A percentile compares a stretch with the other conserved stretches of the same genome.
Conservation (phyloP, 1,140 invertebrate genomes). For the Frieseomelitta varia region DNA sequence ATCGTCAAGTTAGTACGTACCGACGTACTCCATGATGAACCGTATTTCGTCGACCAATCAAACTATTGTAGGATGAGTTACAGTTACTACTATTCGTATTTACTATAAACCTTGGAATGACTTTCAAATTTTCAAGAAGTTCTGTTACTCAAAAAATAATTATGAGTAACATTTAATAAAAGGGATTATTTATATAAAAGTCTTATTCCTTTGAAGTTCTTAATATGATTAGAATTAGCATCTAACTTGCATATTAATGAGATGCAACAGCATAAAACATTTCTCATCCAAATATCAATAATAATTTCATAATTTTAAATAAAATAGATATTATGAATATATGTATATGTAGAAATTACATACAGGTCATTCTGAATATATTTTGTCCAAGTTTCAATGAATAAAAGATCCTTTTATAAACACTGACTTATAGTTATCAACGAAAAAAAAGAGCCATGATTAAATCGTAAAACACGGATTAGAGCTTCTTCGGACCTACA, state of each 20-base stretch:
- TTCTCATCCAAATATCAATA: neutral
- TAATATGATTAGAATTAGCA: neutral
- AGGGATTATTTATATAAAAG: neutral
- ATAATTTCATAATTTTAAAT: neutral
- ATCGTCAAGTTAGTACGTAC: slow-evolving; percentile 65
- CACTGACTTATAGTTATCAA: too few species aligned
- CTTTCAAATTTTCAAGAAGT: slow-evolving; percentile 63
- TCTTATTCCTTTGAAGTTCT: neutral
- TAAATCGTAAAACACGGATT: too few species aligned
- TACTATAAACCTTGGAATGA: slow-evolving; percentile 49
- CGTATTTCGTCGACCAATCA: slow-evolving; percentile 61
- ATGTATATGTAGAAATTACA: neutral
- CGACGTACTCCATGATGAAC: slow-evolving; percentile 75
- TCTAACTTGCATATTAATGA: neutral
- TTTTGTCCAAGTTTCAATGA: neutral
- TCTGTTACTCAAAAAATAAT: slow-evolving; percentile 5
- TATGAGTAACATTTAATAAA: too few species aligned
- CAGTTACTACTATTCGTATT: slow-evolving; percentile 44
- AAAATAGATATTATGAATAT: neutral
- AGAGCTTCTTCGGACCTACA: too few species aligned
- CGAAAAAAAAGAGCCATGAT: too few species aligned
- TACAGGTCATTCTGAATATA: neutral
- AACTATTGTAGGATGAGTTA: slow-evolving; percentile 54
- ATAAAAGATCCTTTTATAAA: too few species aligned
- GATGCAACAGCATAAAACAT: neutral